Conservation (phyloP, 2,113 vertebrate genomes). For the Tetrax tetrax region DNA sequence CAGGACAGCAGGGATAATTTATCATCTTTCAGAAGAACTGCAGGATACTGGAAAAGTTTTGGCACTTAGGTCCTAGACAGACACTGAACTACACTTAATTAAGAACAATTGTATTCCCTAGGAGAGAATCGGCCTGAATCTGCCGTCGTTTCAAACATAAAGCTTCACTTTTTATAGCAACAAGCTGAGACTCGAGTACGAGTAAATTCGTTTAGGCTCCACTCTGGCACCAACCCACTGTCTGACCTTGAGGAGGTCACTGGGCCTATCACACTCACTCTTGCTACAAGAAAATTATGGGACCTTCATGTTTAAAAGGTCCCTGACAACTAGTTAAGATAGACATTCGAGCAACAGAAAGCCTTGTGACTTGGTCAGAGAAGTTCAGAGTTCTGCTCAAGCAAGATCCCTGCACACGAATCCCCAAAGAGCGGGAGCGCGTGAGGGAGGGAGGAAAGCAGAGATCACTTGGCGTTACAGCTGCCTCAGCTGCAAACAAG, state of each 20-base stretch:
- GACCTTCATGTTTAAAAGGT: neutral
- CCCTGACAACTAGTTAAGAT: neutral
- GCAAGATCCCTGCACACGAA: neutral
- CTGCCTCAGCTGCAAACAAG: neutral
- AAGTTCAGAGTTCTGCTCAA: neutral
- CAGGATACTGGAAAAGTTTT: neutral
- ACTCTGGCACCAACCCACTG: neutral
- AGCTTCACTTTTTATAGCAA: neutral
- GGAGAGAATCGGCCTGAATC: neutral
- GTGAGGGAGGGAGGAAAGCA: neutral
- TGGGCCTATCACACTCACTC: neutral
- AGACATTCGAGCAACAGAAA: neutral
- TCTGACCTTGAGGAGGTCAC: neutral
- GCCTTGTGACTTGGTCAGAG: neutral
- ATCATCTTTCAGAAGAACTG: neutral
- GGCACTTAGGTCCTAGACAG: neutral
- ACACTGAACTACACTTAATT: neutral
- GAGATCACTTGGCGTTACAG: neutral
- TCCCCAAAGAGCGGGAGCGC: rapidly evolving
- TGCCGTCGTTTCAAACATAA: neutral
- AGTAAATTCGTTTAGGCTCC: neutral
- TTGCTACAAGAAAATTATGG: rapidly evolving
- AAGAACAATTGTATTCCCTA: neutral
- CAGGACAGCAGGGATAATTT: neutral
- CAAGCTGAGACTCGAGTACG: neutral